phyloP scores from a whole-genome alignment of 2,888 invertebrate species.

The Steinernema carpocapsae region DNA sequence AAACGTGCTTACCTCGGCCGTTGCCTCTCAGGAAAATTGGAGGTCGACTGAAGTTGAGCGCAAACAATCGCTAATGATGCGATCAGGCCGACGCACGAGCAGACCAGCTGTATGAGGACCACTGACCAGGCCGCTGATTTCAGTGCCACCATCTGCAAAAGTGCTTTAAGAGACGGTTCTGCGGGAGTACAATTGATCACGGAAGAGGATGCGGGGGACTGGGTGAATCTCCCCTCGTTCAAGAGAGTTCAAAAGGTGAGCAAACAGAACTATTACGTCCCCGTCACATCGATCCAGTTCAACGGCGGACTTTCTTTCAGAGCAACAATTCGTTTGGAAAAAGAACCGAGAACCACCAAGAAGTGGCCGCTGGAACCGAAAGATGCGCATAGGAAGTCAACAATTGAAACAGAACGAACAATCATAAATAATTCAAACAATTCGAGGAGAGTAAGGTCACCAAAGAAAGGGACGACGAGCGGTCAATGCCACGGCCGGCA shows the following conservation, averaged over 20 bases:
- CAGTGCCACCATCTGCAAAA: slow-evolving; percentile 57
- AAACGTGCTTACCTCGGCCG: slow-evolving; percentile 57
- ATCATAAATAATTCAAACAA: not conserved
- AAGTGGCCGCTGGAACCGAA: no score
- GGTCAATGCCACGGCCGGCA: no score
- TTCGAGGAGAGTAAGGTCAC: no score
- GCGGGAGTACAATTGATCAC: not conserved
- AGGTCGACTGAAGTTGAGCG: slow-evolving; percentile 54
- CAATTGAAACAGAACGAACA: not conserved
- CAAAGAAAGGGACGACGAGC: no score
- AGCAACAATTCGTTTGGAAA: no score
- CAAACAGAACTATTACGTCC: slow-evolving; percentile 7
- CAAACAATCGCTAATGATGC: slow-evolving; percentile 58
- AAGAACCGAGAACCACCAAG: no score
- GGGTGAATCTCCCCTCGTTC: no score
- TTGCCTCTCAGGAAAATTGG: slow-evolving; percentile 48
- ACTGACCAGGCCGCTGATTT: slow-evolving; percentile 61
- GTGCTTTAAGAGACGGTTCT: not conserved
- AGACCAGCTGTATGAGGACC: slow-evolving; percentile 60
- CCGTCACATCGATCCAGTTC: no score
- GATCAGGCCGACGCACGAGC: slow-evolving; percentile 59
- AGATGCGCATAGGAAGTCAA: not conserved
- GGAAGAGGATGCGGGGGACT: no score
- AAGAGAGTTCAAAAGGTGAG: slow-evolving; percentile 18
- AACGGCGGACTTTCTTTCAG: no score